phyloP scores from a whole-genome alignment of 2,113 vertebrate genomes.

The Chaenocephalus aceratus region DNA sequence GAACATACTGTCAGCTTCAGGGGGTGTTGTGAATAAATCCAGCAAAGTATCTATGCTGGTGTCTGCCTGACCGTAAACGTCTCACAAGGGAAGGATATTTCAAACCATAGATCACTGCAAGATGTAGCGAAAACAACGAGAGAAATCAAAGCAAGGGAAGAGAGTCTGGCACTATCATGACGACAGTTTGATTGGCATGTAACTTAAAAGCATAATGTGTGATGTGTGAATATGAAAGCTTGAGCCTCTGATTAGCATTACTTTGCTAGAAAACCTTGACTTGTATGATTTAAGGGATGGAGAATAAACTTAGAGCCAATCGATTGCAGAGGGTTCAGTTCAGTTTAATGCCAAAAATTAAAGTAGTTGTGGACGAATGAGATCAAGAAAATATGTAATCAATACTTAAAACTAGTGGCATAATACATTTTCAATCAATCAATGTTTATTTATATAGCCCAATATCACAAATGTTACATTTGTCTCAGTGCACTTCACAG shows the following conservation, averaged over 20 bases:
- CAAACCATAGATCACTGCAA: slow-evolving; percentile 22
- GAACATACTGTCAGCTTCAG: slow-evolving; percentile 28
- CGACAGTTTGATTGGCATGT: slow-evolving; percentile 43
- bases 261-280: slow-evolving; percentile 9
- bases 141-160: slow-evolving; percentile 3
- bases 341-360: slow-evolving; percentile 50
- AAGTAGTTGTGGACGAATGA: slow-evolving; percentile 25
- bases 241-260: slow-evolving; percentile 39
- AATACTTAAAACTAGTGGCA: slow-evolving; percentile 20
- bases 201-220: slow-evolving; percentile 36
- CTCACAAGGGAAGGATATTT: slow-evolving; percentile 41
- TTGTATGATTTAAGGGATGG: slow-evolving; percentile 23
- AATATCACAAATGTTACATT: no score
- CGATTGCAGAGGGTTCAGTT: slow-evolving; percentile 29
- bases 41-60: slow-evolving; percentile 12
- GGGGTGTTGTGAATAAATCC: slow-evolving; percentile 49
- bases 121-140: slow-evolving; percentile 6
- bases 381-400: slow-evolving; percentile 17
- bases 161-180: not conserved
- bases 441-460: no score
- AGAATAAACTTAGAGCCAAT: slow-evolving; percentile 52
- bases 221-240: slow-evolving; percentile 29
- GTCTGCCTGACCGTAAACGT: slow-evolving; percentile 30
- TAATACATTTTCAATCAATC: not conserved
- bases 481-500: no score